Base-by-base conservation (phyloP, 2,797 vertebrate genomes). In the Anguilla pacifica region DNA sequence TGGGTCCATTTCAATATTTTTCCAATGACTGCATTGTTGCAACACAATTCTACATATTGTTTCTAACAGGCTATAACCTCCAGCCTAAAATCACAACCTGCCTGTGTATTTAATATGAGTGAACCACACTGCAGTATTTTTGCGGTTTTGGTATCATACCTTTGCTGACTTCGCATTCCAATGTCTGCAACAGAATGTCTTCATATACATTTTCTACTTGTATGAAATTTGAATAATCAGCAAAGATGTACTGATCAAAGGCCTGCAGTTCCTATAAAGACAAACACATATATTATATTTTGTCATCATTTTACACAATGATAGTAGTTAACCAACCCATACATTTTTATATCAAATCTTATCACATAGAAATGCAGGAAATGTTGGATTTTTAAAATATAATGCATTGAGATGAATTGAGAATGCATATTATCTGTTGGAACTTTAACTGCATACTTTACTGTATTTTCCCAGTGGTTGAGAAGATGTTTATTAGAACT, bases 141-240 rank as follows among this genome's bases (percentile, higher is more conserved):
- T 11, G 11, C 15, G 17, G 82, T 31, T 59, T 53, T 51, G 5
- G 46, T 35, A 31, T 35, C 90, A 92, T 91, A 98, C 98, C 98
- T 97, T 96, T 97, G 86, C 94, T 93, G 49, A 96, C 93, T 89
- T 99, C 97, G 86, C 95, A 93, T 55, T 97, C 96, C 90, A 98
- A 95, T 0, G 86, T 96, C 87, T 97, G 95, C 89, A 97, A 90
- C 3, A 99, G 95, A 94, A 98, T 95, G 89, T 95, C 95, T 90
- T 99, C 98, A 0, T 98, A 99, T 22, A 98, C 95, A 0, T 98
- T 98, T 90, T 98, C 97, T 6, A 98, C 96, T 0, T 97, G 96
- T 91, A 99, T 96, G 91, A 98, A 96, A 4, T 93, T 95, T 49
- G 95, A 91, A 88, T 98, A 96, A 86, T 99, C 98, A 0, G 95